These are phyloP conservation scores for Xestia xanthographa DNA, from an alignment of 2,888 invertebrate species.

Conservation along the genomic window DNA sequence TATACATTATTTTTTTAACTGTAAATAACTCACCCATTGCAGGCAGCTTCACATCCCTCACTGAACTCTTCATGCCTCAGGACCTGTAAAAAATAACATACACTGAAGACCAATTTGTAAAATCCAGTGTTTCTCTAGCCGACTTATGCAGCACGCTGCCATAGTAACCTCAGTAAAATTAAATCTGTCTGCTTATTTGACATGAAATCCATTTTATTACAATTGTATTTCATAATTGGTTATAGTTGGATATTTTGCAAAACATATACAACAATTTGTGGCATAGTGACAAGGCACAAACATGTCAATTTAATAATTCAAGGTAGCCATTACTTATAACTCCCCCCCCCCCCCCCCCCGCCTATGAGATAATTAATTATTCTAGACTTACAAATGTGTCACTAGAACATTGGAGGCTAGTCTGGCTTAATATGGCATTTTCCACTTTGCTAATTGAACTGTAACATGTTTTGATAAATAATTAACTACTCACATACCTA, in stretches of 20 bases:
- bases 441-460: slow-evolving; percentile 16
- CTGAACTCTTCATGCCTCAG: slow-evolving; percentile 99
- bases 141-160: no score
- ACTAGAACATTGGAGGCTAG: not conserved
- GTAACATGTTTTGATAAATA: not conserved
- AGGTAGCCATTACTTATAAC: no score
- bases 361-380: not conserved
- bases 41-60: slow-evolving; percentile 98
- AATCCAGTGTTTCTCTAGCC: not conserved
- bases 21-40: slow-evolving; percentile 95
- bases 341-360: no score
- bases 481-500: not conserved
- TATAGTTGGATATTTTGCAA: not conserved
- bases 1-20: not conserved
- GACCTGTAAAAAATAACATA: slow-evolving; percentile 89
- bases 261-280: not conserved
- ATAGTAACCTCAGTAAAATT: not conserved
- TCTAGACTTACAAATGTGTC: not conserved
- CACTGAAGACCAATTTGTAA: not conserved
- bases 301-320: slow-evolving; percentile 18
- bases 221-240: not conserved
- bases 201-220: not conserved
- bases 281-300: not conserved
- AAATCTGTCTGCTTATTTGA: not conserved
- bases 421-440: not conserved